phyloP scores from a whole-genome alignment of 2,797 vertebrate species.

The Melanotaenia parkinsoni region DNA sequence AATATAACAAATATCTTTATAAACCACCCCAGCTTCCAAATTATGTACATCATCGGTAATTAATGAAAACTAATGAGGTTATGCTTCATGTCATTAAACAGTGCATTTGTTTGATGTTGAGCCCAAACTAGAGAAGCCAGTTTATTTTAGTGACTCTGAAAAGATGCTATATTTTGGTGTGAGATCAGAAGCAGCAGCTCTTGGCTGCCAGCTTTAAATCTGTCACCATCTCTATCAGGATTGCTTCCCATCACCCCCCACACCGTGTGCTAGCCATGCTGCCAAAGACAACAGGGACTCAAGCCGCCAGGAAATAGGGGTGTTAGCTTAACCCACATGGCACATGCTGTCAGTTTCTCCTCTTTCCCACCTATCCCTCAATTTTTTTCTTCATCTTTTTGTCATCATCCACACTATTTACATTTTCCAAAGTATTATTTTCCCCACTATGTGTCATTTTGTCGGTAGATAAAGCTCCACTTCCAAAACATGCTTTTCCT shows the following conservation, averaged over 20 bases:
- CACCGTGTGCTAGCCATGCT: constrained; percentile 50
- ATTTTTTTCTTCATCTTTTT: constrained; percentile 11
- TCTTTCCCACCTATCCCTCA: constrained; percentile 33
- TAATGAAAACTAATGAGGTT: background rate
- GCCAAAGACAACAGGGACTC: constrained; percentile 76
- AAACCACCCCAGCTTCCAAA: background rate
- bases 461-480: constrained; percentile 35
- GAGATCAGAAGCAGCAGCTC: constrained; percentile 40
- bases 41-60: constrained; percentile 12
- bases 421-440: constrained; percentile 25
- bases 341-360: constrained; percentile 54
- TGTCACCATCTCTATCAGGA: constrained; percentile 64
- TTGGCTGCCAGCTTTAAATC: constrained; percentile 56
- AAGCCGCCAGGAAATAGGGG: constrained; percentile 67
- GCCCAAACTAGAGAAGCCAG: constrained; percentile 1
- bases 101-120: constrained; percentile 26
- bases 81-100: background rate
- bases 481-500: constrained; percentile 33
- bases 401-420: constrained; percentile 29
- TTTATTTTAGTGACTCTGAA: constrained; percentile 21
- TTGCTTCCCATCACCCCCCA: constrained; percentile 69
- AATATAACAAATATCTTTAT: background rate
- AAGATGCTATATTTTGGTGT: constrained; percentile 21
- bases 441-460: constrained; percentile 16
- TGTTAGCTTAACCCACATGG: constrained; percentile 76